These are phyloP conservation scores for Hetaerina americana DNA, from an alignment of 1,140 invertebrate genomes.

Conservation along the genomic window DNA sequence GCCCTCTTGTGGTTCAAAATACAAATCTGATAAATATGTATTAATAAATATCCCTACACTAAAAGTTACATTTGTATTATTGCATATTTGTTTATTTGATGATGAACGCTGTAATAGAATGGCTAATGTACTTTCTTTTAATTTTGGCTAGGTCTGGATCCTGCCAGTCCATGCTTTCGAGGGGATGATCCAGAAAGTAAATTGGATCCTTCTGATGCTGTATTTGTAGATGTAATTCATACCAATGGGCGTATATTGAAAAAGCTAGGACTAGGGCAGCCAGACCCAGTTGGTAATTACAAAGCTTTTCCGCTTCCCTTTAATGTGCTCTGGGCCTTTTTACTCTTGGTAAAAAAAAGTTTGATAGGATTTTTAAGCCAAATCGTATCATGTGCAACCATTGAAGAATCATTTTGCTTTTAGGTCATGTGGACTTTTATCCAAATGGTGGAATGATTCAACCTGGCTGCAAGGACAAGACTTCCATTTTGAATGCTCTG, in stretches of 20 bases:
- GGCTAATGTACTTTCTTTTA: not conserved
- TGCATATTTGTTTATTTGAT: too few relatives aligned
- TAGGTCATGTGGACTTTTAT: conserved; percentile 26
- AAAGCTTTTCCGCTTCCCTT: not conserved
- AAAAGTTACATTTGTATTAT: too few relatives aligned
- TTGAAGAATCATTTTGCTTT: conserved; percentile 22
- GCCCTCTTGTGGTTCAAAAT: too few relatives aligned
- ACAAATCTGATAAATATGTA: too few relatives aligned
- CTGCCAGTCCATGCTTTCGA: conserved; percentile 47
- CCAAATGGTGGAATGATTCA: conserved; percentile 12
- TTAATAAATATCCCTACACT: too few relatives aligned
- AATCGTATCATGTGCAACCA: too few relatives aligned
- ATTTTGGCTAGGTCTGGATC: conserved; percentile 30
- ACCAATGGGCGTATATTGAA: conserved; percentile 33
- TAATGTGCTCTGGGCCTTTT: not conserved
- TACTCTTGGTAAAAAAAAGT: not conserved
- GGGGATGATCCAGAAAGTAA: conserved; percentile 29
- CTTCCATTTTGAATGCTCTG: not conserved
- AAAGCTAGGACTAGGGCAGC: conserved; percentile 39
- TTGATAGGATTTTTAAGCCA: not conserved
- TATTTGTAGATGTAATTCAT: conserved; percentile 57
- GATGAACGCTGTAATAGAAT: too few relatives aligned
- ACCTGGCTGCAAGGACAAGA: not conserved
- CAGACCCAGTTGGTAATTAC: conserved; percentile 33
- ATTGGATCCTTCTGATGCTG: conserved; percentile 41